Conservation (phyloP, 2,113 vertebrate genomes). For the Amblyopsis rosae region DNA sequence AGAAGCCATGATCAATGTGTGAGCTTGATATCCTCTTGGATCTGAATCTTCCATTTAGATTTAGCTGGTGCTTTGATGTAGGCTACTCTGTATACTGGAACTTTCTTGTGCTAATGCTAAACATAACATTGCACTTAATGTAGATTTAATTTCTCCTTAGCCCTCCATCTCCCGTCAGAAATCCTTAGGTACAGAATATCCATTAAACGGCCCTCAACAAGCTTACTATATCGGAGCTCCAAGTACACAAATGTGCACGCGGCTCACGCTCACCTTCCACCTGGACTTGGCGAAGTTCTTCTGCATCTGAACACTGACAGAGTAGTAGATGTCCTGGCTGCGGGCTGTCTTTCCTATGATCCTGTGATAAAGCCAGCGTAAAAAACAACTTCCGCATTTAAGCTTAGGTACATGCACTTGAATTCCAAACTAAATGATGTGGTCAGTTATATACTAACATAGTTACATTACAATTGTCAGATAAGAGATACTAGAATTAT, state of each 20-base stretch:
- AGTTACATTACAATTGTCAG: too few relatives aligned
- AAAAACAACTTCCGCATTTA: constrained; percentile 9
- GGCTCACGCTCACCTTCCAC: constrained; percentile 86
- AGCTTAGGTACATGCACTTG: too few relatives aligned
- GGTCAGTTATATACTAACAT: too few relatives aligned
- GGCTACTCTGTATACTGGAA: background rate
- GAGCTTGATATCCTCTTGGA: too few relatives aligned
- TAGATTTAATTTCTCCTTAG: background rate
- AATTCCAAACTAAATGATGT: too few relatives aligned
- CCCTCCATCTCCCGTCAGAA: background rate
- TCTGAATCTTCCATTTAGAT: background rate
- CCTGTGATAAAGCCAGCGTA: constrained; percentile 74
- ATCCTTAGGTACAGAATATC: constrained; percentile 9
- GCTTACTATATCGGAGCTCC: constrained; percentile 15
- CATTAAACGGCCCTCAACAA: constrained; percentile 30
- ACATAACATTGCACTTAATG: background rate
- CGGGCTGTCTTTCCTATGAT: constrained; percentile 93
- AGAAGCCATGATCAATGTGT: background rate
- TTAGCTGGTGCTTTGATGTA: background rate
- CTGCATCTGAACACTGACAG: constrained; percentile 94
- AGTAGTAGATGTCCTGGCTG: constrained; percentile 91
- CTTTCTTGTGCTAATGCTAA: background rate
- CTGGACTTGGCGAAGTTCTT: constrained; percentile 97
- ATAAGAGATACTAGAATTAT: too few relatives aligned
- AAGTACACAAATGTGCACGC: background rate